These are phyloP conservation scores for Nasua narica DNA, from an alignment of 2,797 vertebrate species.

Conservation along the genomic window DNA sequence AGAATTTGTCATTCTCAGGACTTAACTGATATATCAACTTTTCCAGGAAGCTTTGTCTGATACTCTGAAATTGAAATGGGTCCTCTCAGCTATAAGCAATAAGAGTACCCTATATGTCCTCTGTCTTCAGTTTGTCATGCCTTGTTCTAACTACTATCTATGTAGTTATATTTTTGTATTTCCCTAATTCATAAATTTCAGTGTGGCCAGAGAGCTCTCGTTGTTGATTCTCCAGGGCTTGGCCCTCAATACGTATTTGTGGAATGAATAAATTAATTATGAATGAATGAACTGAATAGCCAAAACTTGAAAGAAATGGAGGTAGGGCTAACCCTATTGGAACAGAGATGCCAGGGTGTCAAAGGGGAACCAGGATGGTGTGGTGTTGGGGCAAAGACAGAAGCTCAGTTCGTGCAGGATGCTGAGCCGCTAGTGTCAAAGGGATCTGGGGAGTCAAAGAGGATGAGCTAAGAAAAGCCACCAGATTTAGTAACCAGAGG, in stretches of 20 bases:
- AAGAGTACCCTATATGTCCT: background rate
- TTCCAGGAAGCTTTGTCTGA: background rate
- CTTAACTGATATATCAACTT: background rate
- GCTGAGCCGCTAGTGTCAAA: background rate
- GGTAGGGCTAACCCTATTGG: background rate
- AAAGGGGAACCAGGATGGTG: background rate
- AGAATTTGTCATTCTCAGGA: background rate
- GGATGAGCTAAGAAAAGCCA: background rate
- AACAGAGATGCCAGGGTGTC: background rate
- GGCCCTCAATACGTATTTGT: background rate
- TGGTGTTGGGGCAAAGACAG: background rate
- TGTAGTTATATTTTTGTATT: background rate
- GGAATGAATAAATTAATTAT: background rate
- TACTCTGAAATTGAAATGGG: background rate
- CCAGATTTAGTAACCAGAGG: background rate
- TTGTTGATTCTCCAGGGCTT: background rate
- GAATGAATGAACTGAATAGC: background rate
- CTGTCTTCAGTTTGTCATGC: background rate
- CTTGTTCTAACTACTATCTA: background rate
- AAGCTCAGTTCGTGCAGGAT: rapidly evolving
- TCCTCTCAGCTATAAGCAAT: background rate
- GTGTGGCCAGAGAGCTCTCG: background rate
- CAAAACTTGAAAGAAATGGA: background rate
- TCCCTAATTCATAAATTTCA: background rate
- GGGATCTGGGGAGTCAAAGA: background rate